Conservation (phyloP, 2,113 vertebrate genomes). For the Corydoras sp. region DNA sequence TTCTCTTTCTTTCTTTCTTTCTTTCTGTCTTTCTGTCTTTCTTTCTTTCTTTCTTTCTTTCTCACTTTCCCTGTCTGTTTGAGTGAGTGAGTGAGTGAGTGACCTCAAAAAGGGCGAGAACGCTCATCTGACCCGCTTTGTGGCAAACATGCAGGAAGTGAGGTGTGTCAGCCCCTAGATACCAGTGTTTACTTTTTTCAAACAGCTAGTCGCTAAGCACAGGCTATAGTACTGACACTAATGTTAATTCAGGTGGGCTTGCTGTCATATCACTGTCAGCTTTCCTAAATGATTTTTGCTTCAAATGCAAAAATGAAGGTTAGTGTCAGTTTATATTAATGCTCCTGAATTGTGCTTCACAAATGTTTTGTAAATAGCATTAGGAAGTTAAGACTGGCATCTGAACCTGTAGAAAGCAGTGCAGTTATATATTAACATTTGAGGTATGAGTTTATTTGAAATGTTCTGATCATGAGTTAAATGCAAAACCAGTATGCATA, state of each 20-base stretch:
- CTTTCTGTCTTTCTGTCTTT: no score
- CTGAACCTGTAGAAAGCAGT: no score
- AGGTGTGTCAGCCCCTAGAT: constrained; percentile 44
- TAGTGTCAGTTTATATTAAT: background rate
- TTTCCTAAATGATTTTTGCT: background rate
- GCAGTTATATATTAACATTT: no score
- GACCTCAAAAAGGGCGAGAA: constrained; percentile 34
- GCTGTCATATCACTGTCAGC: background rate
- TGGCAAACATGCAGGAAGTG: constrained; percentile 55
- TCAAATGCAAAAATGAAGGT: background rate
- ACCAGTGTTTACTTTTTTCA: constrained; percentile 58
- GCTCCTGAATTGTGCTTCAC: background rate
- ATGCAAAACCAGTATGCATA: background rate
- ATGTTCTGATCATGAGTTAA: background rate
- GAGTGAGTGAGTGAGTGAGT: background rate
- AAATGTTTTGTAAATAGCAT: no score
- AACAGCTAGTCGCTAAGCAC: constrained; percentile 57
- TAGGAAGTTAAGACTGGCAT: no score
- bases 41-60: background rate
- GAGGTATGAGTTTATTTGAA: no score
- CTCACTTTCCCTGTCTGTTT: constrained; percentile 9
- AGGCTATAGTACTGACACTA: background rate
- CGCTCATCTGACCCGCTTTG: constrained; percentile 55
- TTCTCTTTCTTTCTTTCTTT: no score
- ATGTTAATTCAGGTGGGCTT: background rate